Evolutionary conservation across 2,113 vertebrate species (phyloP).

Genomic region (Dicentrarchus labrax): DNA sequence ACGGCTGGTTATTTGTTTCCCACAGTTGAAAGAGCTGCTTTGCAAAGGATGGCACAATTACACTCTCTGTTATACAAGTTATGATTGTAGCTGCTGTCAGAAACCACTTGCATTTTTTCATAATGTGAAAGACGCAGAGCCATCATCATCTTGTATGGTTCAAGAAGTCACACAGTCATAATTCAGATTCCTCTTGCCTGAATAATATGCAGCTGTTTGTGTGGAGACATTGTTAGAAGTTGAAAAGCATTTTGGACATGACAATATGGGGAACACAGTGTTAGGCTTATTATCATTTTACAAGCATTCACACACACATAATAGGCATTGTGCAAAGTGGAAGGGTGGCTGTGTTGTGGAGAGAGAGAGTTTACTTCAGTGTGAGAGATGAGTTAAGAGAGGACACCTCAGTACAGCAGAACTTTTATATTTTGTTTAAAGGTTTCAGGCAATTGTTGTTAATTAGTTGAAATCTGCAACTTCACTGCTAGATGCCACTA

Average conservation of each 20-base stretch:
- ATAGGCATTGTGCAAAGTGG: background rate
- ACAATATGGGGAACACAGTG: background rate
- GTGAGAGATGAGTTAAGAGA: background rate
- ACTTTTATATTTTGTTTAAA: background rate
- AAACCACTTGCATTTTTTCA: conserved; percentile 3
- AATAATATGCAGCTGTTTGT: background rate
- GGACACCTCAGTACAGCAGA: background rate
- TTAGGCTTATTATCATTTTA: conserved; percentile 3
- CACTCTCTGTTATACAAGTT: conserved; percentile 4
- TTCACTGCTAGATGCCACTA: too few species aligned
- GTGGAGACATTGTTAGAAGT: conserved; percentile 2
- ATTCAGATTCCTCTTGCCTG: background rate
- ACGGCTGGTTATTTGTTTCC: too few species aligned
- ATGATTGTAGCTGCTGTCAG: conserved; percentile 24
- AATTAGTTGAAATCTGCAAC: too few species aligned
- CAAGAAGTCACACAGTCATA: conserved; percentile 1
- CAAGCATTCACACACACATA: background rate
- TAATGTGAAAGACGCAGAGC: background rate
- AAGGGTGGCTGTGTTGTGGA: background rate
- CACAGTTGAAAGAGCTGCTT: background rate
- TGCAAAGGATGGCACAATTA: background rate
- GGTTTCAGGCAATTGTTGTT: too few species aligned
- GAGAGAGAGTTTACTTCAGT: background rate
- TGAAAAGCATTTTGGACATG: conserved; percentile 10
- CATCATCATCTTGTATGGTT: conserved; percentile 2